These are phyloP conservation scores for Sminthurides aquaticus DNA, from an alignment of 2,888 invertebrate genomes.

Conservation along the genomic window DNA sequence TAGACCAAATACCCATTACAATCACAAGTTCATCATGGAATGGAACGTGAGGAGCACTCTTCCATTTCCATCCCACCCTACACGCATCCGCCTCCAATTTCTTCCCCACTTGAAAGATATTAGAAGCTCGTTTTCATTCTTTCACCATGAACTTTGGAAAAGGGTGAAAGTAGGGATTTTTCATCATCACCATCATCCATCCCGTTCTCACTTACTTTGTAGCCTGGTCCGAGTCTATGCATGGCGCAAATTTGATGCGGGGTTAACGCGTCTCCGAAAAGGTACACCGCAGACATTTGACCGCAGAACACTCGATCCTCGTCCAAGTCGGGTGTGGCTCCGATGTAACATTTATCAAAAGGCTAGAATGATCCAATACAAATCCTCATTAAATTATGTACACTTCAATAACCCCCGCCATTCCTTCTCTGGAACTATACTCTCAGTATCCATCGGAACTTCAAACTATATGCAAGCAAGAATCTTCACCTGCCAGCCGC, in stretches of 20 bases:
- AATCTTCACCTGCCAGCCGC: too few relatives aligned
- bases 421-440: not conserved
- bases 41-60: not conserved
- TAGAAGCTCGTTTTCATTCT: not conserved
- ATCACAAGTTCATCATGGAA: slow-evolving; percentile 1
- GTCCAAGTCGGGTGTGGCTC: slow-evolving; percentile 92
- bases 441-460: too few relatives aligned
- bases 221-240: slow-evolving; percentile 95
- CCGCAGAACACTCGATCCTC: slow-evolving; percentile 97
- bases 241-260: slow-evolving; percentile 98
- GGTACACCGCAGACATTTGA: slow-evolving; percentile 98
- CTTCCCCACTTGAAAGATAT: not conserved
- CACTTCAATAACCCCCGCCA: not conserved
- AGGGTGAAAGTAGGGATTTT: not conserved
- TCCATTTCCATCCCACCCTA: not conserved
- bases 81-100: not conserved
- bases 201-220: slow-evolving; percentile 65
- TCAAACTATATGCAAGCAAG: too few relatives aligned
- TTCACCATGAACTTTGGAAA: not conserved
- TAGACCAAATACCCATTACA: slow-evolving; percentile 3
- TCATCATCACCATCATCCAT: not conserved
- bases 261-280: slow-evolving; percentile 94
- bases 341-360: slow-evolving; percentile 99
- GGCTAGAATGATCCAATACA: slow-evolving; percentile 57
- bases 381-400: not conserved